These are phyloP conservation scores for Semnornis frantzii DNA, from an alignment of 2,113 vertebrate genomes.

Conservation along the genomic window DNA sequence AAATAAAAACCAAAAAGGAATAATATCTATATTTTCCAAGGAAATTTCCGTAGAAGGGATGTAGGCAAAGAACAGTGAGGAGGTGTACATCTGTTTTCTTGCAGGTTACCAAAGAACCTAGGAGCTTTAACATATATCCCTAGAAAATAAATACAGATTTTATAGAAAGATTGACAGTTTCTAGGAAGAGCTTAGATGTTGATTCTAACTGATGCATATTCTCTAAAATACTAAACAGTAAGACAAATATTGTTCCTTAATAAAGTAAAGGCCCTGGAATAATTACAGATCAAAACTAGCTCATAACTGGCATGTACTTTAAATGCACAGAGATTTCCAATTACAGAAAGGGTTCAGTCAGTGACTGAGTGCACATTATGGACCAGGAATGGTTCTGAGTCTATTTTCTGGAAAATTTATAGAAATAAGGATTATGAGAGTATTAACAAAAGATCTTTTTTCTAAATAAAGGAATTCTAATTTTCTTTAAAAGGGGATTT, in stretches of 20 bases:
- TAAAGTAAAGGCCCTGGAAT: slow-evolving; percentile 5
- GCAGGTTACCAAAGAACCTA: not conserved
- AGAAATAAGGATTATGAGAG: not conserved
- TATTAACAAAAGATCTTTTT: not conserved
- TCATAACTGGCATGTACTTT: not conserved
- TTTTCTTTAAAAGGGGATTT: not conserved
- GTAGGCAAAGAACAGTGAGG: not conserved
- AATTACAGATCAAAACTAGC: not conserved
- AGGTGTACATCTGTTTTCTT: not conserved
- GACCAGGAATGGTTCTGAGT: not conserved
- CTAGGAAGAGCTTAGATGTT: not conserved
- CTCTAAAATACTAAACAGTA: not conserved
- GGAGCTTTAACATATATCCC: not conserved
- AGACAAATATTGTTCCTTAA: slow-evolving; percentile 11
- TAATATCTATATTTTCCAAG: not conserved
- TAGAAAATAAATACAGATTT: slow-evolving; percentile 14
- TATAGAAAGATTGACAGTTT: not conserved
- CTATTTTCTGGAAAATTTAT: not conserved
- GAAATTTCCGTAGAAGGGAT: not conserved
- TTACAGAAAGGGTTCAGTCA: not conserved
- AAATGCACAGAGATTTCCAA: not conserved
- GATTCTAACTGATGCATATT: not conserved
- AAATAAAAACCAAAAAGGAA: not conserved
- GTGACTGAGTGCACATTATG: not conserved
- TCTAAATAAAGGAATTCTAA: not conserved